Percentiles rank a stretch among this genome's conserved stretches.
Conservation (phyloP, 1,140 invertebrate species). For the Cotesia vestalis region DNA sequence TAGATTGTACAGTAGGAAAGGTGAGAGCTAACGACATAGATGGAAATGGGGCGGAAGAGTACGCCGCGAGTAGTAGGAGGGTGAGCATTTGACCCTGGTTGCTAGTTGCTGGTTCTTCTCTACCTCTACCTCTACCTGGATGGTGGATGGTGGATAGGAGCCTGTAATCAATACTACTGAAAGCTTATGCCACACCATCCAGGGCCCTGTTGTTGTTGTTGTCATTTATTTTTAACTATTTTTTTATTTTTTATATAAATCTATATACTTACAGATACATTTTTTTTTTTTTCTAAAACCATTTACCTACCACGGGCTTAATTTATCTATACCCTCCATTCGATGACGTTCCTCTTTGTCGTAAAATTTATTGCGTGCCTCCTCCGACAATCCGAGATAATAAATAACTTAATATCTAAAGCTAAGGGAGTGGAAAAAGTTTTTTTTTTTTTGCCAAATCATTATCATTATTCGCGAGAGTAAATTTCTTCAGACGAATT, state of each 20-base stretch:
- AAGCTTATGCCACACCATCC: slow-evolving; percentile 51
- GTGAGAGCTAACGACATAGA: slow-evolving; percentile 11
- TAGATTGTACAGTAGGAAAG: background rate
- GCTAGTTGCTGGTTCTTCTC: slow-evolving; percentile 39
- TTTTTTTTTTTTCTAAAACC: too few relatives aligned
- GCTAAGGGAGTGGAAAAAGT: too few relatives aligned
- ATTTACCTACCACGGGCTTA: too few relatives aligned
- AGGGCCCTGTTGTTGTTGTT: slow-evolving; percentile 32
- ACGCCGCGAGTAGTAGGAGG: slow-evolving; percentile 33
- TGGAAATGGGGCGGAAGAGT: slow-evolving; percentile 33
- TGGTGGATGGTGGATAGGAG: slow-evolving; percentile 49
- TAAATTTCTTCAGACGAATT: too few relatives aligned
- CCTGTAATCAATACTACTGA: slow-evolving; percentile 59
- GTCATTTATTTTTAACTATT: slow-evolving; percentile 40
- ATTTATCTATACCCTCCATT: too few relatives aligned
- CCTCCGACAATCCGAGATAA: too few relatives aligned
- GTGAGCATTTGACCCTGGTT: slow-evolving; percentile 53
- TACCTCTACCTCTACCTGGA: slow-evolving; percentile 46
- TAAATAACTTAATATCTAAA: too few relatives aligned
- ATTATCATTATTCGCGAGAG: too few relatives aligned
- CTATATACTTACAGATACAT: too few relatives aligned
- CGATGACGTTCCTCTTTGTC: too few relatives aligned
- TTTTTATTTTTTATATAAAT: slow-evolving; percentile 7
- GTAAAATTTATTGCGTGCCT: too few relatives aligned
- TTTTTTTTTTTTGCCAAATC: too few relatives aligned